Conservation (phyloP, 2,888 invertebrate genomes). For the Andrena dorsata region DNA sequence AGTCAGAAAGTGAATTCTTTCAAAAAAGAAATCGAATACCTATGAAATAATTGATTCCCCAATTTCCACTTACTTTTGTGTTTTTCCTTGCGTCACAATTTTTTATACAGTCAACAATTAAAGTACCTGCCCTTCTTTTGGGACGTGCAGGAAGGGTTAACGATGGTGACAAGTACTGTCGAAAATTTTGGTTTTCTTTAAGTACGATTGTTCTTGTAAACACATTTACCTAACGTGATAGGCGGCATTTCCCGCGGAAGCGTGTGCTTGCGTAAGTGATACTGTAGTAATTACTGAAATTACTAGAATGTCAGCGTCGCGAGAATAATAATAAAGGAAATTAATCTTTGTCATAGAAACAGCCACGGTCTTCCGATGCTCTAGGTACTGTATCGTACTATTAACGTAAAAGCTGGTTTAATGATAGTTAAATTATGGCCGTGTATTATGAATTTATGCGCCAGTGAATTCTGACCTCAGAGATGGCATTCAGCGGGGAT, state of each 20-base stretch:
- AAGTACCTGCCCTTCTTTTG: no score
- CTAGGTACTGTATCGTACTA: neutral
- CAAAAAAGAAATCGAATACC: no score
- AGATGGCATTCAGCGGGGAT: neutral
- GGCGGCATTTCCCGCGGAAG: neutral
- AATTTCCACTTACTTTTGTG: neutral
- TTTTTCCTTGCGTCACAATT: no score
- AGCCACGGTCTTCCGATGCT: neutral
- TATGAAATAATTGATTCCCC: neutral
- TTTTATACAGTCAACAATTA: no score
- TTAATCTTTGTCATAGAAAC: conserved; percentile 38
- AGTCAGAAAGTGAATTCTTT: no score
- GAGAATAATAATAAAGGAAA: conserved; percentile 33
- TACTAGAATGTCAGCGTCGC: conserved; percentile 30
- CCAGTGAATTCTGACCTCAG: neutral
- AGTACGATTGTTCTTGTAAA: neutral
- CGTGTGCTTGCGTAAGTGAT: conserved; percentile 1
- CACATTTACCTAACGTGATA: conserved; percentile 1
- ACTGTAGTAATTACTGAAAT: conserved; percentile 13
- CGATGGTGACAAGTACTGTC: neutral
- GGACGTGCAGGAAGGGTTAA: neutral
- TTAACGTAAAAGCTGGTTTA: conserved; percentile 24
- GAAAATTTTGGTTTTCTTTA: neutral
- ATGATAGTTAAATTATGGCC: conserved; percentile 21
- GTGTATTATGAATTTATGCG: neutral